Evolutionary conservation across 1,140 invertebrate genomes (phyloP).

Genomic region (Macrosteles quadrilineatus): DNA sequence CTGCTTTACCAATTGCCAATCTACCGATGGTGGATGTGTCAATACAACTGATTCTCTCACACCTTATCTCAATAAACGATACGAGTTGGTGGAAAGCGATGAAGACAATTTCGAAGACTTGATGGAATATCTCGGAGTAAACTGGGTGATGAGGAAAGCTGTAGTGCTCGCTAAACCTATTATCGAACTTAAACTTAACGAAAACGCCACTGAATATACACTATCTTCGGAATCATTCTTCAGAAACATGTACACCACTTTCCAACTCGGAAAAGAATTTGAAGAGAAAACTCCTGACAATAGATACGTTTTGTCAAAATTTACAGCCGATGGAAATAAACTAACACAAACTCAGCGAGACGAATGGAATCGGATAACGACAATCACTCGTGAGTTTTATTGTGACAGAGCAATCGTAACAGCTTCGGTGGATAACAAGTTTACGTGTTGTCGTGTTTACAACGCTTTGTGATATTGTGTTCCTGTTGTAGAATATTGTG

Average conservation of each 20-base stretch:
- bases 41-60: neutral
- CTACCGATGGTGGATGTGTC: too few species aligned
- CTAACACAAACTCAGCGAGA: neutral
- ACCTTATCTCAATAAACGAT: neutral
- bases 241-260: neutral
- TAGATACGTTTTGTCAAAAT: neutral
- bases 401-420: neutral
- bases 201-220: neutral
- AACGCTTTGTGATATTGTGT: neutral
- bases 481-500: too few species aligned
- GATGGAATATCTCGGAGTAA: neutral
- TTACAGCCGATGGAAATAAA: slow-evolving; percentile 3
- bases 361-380: neutral
- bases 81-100: neutral
- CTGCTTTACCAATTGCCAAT: too few species aligned
- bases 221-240: neutral
- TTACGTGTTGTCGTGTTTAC: neutral
- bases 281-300: slow-evolving; percentile 1
- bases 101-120: slow-evolving; percentile 7
- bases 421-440: slow-evolving; percentile 1
- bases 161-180: neutral
- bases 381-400: neutral
- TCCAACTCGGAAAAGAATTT: neutral
- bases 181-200: neutral
- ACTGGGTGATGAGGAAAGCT: slow-evolving; percentile 2